These are phyloP conservation scores for Oreochromis aureus DNA, from an alignment of 2,113 vertebrate species.

Conservation along the genomic window DNA sequence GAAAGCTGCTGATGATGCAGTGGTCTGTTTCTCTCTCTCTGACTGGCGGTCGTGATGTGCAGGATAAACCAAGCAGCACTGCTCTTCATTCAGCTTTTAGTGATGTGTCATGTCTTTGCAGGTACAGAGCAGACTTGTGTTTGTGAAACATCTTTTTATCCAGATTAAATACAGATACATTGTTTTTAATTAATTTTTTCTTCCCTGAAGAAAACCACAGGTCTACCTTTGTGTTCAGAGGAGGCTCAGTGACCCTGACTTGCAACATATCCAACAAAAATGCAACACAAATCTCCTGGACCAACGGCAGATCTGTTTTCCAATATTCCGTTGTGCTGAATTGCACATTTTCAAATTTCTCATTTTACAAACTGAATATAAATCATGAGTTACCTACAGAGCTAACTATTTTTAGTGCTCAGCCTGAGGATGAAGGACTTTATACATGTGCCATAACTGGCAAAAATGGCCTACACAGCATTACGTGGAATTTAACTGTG, in stretches of 20 bases:
- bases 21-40: too few relatives aligned
- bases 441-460: background rate
- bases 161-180: background rate
- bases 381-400: background rate
- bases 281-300: background rate
- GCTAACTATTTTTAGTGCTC: background rate
- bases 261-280: background rate
- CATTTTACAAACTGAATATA: background rate
- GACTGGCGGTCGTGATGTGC: too few relatives aligned
- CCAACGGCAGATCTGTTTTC: background rate
- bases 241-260: background rate
- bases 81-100: background rate
- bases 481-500: constrained; percentile 17
- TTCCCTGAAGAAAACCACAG: background rate
- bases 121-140: background rate
- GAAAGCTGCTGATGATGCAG: too few relatives aligned
- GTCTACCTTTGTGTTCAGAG: background rate
- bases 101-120: background rate
- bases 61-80: background rate
- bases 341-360: background rate
- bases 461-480: rapidly evolving
- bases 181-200: background rate
- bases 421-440: constrained; percentile 13
- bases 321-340: rapidly evolving
- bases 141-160: background rate